Conservation (phyloP, 2,888 invertebrate species). For the Pherbina coryleti region DNA sequence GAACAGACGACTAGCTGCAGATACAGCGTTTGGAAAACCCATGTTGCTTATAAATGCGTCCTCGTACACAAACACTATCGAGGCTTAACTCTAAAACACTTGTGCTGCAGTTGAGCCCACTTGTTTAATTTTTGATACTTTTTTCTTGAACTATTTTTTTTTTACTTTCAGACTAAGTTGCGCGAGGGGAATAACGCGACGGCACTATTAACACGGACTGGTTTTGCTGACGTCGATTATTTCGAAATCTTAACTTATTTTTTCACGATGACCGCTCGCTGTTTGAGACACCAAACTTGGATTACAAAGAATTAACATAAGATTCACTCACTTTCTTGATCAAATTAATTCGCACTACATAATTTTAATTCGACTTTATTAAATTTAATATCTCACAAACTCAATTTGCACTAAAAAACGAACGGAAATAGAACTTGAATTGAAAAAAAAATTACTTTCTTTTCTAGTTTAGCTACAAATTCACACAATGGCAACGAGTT, state of each 20-base stretch:
- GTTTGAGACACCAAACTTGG: background rate
- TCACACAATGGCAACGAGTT: background rate
- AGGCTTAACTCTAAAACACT: background rate
- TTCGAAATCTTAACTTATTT: background rate
- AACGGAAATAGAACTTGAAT: background rate
- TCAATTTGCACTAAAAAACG: background rate
- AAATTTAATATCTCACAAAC: no score
- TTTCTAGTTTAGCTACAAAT: background rate
- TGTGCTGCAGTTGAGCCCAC: no score
- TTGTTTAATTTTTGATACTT: background rate
- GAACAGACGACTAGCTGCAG: background rate
- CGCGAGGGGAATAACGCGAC: no score
- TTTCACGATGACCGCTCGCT: background rate
- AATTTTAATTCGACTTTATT: background rate
- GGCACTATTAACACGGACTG: background rate
- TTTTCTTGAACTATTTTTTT: background rate
- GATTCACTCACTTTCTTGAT: background rate
- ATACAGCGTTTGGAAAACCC: background rate
- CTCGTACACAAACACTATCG: background rate
- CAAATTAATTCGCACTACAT: background rate
- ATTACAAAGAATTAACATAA: background rate
- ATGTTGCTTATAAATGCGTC: background rate
- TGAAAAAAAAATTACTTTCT: conserved; percentile 4
- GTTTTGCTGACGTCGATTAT: conserved; percentile 37
- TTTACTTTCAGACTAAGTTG: background rate